phyloP scores from a whole-genome alignment of 2,797 vertebrate species.

The Podargus strigoides region DNA sequence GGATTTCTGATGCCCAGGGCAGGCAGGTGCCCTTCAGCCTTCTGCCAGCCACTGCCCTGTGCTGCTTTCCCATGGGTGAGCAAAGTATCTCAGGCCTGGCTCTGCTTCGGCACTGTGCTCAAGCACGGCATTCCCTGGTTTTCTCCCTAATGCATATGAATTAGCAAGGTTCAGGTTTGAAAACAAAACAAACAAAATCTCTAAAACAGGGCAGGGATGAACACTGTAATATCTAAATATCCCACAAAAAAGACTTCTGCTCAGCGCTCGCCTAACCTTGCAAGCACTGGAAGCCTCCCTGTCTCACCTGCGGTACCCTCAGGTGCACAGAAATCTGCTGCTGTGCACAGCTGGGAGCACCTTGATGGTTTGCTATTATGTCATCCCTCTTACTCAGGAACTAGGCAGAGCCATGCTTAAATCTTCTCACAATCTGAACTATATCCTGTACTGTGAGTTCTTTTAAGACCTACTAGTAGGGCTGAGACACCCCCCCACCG shows the following conservation, averaged over 20 bases:
- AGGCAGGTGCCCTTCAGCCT: not conserved
- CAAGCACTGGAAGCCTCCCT: not conserved
- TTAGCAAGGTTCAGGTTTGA: not conserved
- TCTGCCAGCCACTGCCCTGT: not conserved
- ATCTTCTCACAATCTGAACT: not conserved
- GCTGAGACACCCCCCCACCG: not conserved
- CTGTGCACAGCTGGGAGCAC: not conserved
- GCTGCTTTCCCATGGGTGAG: rapidly evolving
- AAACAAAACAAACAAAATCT: not conserved
- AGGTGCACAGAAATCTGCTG: not conserved
- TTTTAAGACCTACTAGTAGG: not conserved
- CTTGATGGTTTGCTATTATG: not conserved
- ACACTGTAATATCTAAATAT: not conserved
- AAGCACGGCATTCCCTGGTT: not conserved
- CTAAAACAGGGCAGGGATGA: not conserved
- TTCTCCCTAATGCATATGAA: not conserved
- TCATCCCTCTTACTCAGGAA: not conserved
- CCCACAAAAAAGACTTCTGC: not conserved
- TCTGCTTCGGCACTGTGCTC: not conserved
- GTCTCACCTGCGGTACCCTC: not conserved
- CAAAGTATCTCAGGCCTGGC: not conserved
- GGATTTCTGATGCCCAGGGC: not conserved
- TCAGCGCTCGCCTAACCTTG: not conserved
- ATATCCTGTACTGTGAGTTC: not conserved
- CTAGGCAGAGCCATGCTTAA: not conserved